Conservation (phyloP, 2,113 vertebrate species). For the Dromiciops gliroides region DNA sequence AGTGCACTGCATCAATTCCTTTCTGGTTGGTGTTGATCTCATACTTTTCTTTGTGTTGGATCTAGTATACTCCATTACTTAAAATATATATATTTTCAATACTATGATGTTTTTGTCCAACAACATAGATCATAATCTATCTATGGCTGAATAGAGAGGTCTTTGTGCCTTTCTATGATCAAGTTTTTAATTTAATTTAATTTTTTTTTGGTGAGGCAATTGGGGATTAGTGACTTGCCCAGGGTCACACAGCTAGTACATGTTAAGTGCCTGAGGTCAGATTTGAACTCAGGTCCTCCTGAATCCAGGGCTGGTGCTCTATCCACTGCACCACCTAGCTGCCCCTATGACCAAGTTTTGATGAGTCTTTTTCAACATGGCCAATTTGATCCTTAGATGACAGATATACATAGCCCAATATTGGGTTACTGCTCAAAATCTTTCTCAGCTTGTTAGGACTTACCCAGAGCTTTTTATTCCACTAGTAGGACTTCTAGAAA, state of each 20-base stretch:
- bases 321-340: too few species aligned
- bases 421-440: neutral
- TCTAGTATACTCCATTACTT: neutral
- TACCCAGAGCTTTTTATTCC: neutral
- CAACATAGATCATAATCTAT: neutral
- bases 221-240: too few species aligned
- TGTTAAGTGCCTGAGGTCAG: too few species aligned
- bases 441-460: neutral
- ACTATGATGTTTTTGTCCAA: neutral
- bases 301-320: too few species aligned
- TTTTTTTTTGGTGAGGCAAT: too few species aligned
- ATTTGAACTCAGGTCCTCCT: too few species aligned
- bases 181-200: too few species aligned
- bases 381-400: neutral
- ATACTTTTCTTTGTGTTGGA: neutral
- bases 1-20: neutral
- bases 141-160: neutral
- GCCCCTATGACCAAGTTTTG: too few species aligned
- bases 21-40: neutral
- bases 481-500: neutral
- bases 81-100: neutral
- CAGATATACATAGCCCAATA: neutral
- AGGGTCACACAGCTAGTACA: too few species aligned
- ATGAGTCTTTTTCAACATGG: neutral
- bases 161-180: neutral